These are phyloP conservation scores for Nasonia longicornis DNA, from an alignment of 1,140 invertebrate genomes.

Conservation along the genomic window DNA sequence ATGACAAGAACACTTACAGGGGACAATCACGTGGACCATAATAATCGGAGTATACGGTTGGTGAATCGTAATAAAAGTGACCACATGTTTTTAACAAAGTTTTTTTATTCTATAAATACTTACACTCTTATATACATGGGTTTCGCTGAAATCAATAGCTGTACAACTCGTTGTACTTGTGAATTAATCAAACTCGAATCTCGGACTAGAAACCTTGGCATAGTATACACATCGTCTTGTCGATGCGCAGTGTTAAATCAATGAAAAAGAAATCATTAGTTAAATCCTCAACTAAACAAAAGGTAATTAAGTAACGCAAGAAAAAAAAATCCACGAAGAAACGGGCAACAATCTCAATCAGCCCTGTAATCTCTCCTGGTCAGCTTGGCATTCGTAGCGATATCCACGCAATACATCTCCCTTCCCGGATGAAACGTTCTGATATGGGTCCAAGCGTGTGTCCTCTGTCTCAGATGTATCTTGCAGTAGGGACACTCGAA, in stretches of 20 bases:
- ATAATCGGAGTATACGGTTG: neutral
- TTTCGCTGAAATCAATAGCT: neutral
- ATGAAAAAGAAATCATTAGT: neutral
- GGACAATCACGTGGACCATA: neutral
- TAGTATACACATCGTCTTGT: neutral
- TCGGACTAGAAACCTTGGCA: neutral
- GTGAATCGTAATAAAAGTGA: neutral
- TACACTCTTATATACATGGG: neutral
- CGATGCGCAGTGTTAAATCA: neutral
- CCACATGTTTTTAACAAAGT: neutral
- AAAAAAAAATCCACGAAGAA: neutral
- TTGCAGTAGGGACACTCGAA: slow-evolving; percentile 72
- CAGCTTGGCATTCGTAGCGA: slow-evolving; percentile 57
- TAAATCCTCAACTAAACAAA: neutral
- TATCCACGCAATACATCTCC: slow-evolving; percentile 63
- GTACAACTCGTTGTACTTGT: neutral
- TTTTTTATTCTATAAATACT: neutral
- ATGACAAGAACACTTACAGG: neutral
- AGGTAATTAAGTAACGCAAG: neutral
- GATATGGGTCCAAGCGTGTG: slow-evolving; percentile 65
- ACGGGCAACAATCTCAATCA: neutral
- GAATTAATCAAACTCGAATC: neutral
- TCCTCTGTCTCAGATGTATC: slow-evolving; percentile 64
- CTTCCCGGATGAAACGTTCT: slow-evolving; percentile 58
- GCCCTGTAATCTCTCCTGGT: neutral